Evolutionary conservation across 2,113 vertebrate species (phyloP).

Genomic region (Syngnathus floridae): DNA sequence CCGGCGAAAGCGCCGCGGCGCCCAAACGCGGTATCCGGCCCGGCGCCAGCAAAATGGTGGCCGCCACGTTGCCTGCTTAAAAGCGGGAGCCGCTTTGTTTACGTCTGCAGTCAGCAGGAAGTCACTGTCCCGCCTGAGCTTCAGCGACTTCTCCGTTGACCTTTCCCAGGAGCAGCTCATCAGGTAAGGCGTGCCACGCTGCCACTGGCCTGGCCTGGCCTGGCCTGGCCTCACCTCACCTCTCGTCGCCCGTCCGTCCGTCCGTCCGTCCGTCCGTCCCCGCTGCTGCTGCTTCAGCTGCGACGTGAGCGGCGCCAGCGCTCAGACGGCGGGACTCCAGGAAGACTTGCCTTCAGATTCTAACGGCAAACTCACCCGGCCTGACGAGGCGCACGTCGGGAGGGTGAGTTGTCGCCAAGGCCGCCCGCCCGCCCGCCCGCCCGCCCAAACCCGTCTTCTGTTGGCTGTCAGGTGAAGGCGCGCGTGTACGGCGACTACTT

Average conservation of each 20-base stretch:
- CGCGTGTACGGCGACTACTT: conserved; percentile 88
- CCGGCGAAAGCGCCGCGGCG: conserved; percentile 24
- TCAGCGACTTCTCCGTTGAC: conserved; percentile 63
- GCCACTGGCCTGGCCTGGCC: too few species aligned
- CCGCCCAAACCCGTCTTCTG: not conserved
- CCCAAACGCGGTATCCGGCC: not conserved
- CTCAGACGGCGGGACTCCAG: conserved; percentile 48
- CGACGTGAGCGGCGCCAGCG: conserved; percentile 53
- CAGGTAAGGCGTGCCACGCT: conserved; percentile 38
- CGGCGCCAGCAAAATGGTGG: not conserved
- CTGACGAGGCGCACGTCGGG: conserved; percentile 87
- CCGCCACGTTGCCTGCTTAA: not conserved
- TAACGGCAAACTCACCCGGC: conserved; percentile 79
- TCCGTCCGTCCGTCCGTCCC: not conserved
- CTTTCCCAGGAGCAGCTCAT: conserved; percentile 69
- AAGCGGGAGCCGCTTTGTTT: not conserved
- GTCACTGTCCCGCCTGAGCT: conserved; percentile 58
- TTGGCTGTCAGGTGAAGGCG: conserved; percentile 78
- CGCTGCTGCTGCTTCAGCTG: conserved; percentile 38
- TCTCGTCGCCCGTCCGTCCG: too few species aligned
- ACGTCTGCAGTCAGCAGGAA: conserved; percentile 49
- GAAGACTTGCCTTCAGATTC: conserved; percentile 6
- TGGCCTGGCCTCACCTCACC: too few species aligned
- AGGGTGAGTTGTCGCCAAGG: conserved; percentile 62
- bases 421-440: too few species aligned